A percentile compares a stretch with the other conserved stretches of the same genome.
phyloP scores from a whole-genome alignment of 2,797 vertebrate species.

The Enteromius treurensis region DNA sequence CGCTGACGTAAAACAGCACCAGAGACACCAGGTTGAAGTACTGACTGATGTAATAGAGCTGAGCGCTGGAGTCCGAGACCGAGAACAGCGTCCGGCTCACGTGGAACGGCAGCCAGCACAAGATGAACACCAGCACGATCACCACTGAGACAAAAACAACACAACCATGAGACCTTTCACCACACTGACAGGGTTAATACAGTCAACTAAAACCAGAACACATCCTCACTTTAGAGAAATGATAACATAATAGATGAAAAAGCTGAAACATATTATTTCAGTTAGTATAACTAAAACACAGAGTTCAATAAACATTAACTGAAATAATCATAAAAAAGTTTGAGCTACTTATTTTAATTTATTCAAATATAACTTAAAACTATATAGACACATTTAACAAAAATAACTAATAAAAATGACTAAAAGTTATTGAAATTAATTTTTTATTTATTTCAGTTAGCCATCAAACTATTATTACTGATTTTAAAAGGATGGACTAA shows the following conservation, averaged over 20 bases:
- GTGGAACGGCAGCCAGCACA: constrained; percentile 67
- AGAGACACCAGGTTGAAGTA: constrained; percentile 81
- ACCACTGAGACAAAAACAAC: constrained; percentile 52
- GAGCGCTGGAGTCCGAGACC: constrained; percentile 47
- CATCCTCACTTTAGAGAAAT: too few relatives aligned
- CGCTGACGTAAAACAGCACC: constrained; percentile 82
- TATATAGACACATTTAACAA: too few relatives aligned
- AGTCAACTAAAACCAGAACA: not conserved
- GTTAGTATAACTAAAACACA: not conserved
- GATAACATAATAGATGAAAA: not conserved
- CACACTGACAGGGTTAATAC: not conserved
- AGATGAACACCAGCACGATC: constrained; percentile 65
- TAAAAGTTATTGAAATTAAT: too few relatives aligned
- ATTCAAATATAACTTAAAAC: too few relatives aligned
- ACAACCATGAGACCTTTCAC: not conserved
- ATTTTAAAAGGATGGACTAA: not conserved
- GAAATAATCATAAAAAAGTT: too few relatives aligned
- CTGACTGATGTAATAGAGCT: constrained; percentile 77
- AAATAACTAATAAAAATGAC: too few relatives aligned
- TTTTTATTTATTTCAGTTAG: not conserved
- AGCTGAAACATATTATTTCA: not conserved
- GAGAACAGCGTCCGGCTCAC: constrained; percentile 64
- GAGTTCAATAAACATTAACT: too few relatives aligned
- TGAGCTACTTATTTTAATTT: not conserved
- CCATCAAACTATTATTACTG: not conserved